phyloP scores from a whole-genome alignment of 2,888 invertebrate species.

The Coelinius sp. region DNA sequence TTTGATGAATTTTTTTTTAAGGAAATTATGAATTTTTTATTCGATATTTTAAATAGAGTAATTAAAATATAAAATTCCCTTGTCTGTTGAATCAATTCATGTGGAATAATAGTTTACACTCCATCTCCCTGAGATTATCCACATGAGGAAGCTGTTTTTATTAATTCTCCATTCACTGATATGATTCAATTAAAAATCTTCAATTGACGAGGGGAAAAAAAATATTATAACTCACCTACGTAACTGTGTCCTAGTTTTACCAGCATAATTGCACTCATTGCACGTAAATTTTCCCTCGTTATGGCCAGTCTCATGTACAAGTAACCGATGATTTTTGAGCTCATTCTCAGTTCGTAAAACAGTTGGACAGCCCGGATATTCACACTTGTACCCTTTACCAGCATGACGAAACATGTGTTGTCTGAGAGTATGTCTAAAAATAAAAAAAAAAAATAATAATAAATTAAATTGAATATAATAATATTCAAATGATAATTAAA shows the following conservation, averaged over 20 bases:
- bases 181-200: slow-evolving; percentile 1
- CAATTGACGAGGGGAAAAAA: slow-evolving; percentile 5
- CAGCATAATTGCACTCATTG: slow-evolving; percentile 70
- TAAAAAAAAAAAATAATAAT: slow-evolving; percentile 60
- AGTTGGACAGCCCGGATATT: slow-evolving; percentile 74
- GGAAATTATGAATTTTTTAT: not conserved
- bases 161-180: slow-evolving; percentile 1
- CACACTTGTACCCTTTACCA: slow-evolving; percentile 74
- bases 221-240: slow-evolving; percentile 68
- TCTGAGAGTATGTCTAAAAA: slow-evolving; percentile 73
- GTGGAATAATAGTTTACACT: not conserved
- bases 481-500: too few species aligned
- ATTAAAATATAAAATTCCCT: too few species aligned
- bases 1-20: too few species aligned
- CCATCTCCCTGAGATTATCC: not conserved
- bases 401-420: slow-evolving; percentile 76
- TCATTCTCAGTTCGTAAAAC: slow-evolving; percentile 74
- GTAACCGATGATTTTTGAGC: slow-evolving; percentile 72
- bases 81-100: slow-evolving; percentile 6
- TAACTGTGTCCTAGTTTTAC: slow-evolving; percentile 69
- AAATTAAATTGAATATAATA: too few species aligned
- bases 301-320: slow-evolving; percentile 73
- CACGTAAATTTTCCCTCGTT: slow-evolving; percentile 76
- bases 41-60: too few species aligned
- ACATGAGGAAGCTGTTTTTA: slow-evolving; percentile 2